Evolutionary conservation across 2,888 invertebrate genomes (phyloP).

Genomic region (Troglohyphantes excavatus): DNA sequence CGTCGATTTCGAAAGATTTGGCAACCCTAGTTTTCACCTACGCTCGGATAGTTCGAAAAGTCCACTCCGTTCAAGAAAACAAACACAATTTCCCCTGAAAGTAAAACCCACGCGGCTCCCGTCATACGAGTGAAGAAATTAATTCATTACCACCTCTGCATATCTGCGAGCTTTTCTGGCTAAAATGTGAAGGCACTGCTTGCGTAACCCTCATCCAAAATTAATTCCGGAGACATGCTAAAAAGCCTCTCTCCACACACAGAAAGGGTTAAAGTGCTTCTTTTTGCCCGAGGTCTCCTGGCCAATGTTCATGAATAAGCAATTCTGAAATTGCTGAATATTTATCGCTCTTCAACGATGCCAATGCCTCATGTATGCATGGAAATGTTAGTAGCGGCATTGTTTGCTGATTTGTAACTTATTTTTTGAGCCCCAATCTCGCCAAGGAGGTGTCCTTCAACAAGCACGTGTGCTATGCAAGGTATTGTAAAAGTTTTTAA

Average conservation of each 20-base stretch:
- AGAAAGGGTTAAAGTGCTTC: slow-evolving; percentile 19
- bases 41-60: background rate
- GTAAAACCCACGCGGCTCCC: slow-evolving; percentile 1
- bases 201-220: slow-evolving; percentile 14
- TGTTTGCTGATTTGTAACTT: background rate
- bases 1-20: no score
- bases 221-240: background rate
- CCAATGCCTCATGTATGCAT: background rate
- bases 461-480: no score
- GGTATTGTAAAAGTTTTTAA: no score
- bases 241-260: background rate
- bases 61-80: background rate
- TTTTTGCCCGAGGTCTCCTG: background rate
- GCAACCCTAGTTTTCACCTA: no score
- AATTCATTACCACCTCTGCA: slow-evolving; percentile 29
- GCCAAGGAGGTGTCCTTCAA: no score
- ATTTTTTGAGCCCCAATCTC: background rate
- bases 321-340: background rate
- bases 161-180: background rate
- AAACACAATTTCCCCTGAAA: background rate
- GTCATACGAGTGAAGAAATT: slow-evolving; percentile 19
- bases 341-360: background rate
- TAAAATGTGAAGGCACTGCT: background rate
- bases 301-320: background rate
- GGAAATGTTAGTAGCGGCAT: background rate